Base-by-base conservation (phyloP, 2,888 invertebrate genomes). In the Drosophila putrida region DNA sequence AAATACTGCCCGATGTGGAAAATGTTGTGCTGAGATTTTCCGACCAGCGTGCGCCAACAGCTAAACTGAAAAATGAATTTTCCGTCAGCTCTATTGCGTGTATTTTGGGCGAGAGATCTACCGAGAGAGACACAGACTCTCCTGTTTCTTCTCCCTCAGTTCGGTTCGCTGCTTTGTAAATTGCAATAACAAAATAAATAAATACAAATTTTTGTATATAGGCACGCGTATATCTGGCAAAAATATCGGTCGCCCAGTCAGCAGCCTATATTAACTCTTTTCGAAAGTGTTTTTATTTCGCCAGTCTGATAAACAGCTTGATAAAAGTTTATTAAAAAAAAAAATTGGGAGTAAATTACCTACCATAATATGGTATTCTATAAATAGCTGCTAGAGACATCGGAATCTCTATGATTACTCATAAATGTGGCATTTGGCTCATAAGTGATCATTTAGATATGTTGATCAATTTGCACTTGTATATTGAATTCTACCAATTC, bases 1-100 rank as follows among this genome's bases (percentile, higher is more conserved):
- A 77, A 84, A 90, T 89, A 91, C 91, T 90, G 83, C 75, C 50
- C 57, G 81, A 49, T 67, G 80, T 69, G 82, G 75, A 83, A 87
- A 84, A 72, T 73, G 69, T 66, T 64, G 31, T 25, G 78, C 79
- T 51, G 83, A 86, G 82, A 82, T 82, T 82, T 79, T 62, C 58
- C 67, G 33, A 25, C 49, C 50, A 64, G 35, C 72, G 64, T 50
- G 64, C 64, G 46, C 46, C 46, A 46, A 46, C 46, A 72, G 70
- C 59, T 61, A 63, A 76, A 66, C 57, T 39, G 6, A 50, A 35
- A 27, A 36, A 11, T 36, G 13, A 13, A 33, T 39, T 55, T 72
- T 51, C 46, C 39, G 43, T 55, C 49, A 55, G 62, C 55, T 25
- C 9, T 11, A 33, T 13, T 70, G 65, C 66, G 46, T 77, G 50